Evolutionary conservation across 2,797 vertebrate genomes (phyloP), one percentile per base, ranked within the genome.

Genomic region (Rousettus madagascariensis): DNA sequence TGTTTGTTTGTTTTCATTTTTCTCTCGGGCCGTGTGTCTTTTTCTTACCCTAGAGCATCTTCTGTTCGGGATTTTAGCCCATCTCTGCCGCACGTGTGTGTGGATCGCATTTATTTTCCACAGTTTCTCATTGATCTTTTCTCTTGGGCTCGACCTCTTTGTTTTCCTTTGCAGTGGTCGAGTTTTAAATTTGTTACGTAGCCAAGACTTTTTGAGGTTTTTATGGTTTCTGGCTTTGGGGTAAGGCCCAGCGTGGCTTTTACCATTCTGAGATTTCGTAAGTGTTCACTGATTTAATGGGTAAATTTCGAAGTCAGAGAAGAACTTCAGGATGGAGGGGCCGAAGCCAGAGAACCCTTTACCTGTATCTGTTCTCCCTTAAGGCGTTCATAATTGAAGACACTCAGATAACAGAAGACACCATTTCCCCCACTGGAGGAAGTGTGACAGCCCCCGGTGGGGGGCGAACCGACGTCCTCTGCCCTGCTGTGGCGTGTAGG

Each of bases 61-160:
- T 5, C 1, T 2, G 0, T 8, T 5, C 2, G 72, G 72, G 33
- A 3, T 4, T 5, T 17, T 5, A 38, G 36, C 38, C 1, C 5
- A 0, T n/a, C 11, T 46, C 43, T 12, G 4, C 53, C 0, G 0
- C 12, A 4, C 1, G 0, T 28, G 41, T 0, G 0, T 0, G 20
- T 1, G 19, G 2, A 0, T 49, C 36, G 24, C 33, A 0, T 43
- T 12, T 22, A 17, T 26, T 46, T 46, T 36, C 28, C 19, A 63
- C 4, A 0, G 3, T 26, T 26, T 30, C 15, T 36, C 30, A 7
- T 78, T 57, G 51, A 46, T 28, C 68, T 49, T 55, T 59, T 17
- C 38, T 3, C 55, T 89, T 24, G 66, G 66, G 53, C 2, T 41
- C n/a, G 46, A 13, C 43, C 3, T 12, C 51, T 51, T 38, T 46